phyloP scores from a whole-genome alignment of 2,797 vertebrate species.

The Trachops cirrhosus region DNA sequence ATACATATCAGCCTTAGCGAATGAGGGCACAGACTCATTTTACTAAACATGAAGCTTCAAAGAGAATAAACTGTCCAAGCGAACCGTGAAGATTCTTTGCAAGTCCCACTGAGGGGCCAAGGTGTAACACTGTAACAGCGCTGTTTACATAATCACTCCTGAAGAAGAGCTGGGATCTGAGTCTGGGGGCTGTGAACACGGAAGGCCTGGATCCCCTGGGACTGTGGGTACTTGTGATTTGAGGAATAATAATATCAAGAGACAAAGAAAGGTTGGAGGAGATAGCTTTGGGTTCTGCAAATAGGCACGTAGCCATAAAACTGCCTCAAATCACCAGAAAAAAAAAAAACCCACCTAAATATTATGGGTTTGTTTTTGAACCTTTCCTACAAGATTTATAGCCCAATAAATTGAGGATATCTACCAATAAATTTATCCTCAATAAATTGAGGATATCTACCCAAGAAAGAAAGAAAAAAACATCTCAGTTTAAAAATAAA shows the following conservation, averaged over 20 bases:
- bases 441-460: background rate
- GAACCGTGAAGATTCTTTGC: background rate
- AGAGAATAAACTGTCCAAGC: background rate
- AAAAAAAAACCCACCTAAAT: background rate
- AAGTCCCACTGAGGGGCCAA: background rate
- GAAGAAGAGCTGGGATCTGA: background rate
- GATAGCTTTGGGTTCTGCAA: background rate
- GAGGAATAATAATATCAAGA: background rate
- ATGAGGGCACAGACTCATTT: background rate
- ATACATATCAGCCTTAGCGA: background rate
- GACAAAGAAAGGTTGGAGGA: background rate
- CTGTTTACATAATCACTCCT: background rate
- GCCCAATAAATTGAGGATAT: background rate
- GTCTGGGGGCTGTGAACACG: background rate
- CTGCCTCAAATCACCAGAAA: background rate
- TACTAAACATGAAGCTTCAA: background rate
- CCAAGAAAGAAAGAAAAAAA: background rate
- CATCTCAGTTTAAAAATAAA: constrained; percentile 25
- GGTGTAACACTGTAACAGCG: background rate
- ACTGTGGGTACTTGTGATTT: background rate
- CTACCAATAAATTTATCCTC: background rate
- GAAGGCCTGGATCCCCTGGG: background rate
- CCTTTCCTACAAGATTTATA: background rate
- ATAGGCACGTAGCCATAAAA: background rate
- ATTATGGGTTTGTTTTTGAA: background rate